Conservation (phyloP, 2,113 vertebrate genomes). For the Atherinomorus stipes region DNA sequence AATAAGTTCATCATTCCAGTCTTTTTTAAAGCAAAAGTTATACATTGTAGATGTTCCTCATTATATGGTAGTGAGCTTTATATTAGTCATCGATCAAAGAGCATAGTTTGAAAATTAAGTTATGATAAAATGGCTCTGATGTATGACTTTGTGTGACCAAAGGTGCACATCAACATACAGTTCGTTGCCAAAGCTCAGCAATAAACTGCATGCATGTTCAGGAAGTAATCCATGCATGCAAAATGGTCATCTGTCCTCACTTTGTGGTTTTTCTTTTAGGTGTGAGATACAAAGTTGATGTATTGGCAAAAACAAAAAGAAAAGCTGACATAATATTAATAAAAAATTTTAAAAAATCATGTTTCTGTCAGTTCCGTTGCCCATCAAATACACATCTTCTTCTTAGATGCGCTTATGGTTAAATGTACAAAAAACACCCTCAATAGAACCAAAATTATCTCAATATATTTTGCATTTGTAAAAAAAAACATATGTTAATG, state of each 20-base stretch:
- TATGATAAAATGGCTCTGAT: no score
- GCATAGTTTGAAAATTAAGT: neutral
- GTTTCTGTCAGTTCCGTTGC: no score
- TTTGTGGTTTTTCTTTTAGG: neutral
- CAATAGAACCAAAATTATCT: neutral
- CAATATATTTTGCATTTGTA: neutral
- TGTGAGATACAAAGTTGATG: neutral
- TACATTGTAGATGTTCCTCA: neutral
- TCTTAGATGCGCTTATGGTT: no score
- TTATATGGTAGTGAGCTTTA: neutral
- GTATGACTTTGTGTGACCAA: no score
- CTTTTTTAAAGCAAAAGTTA: neutral
- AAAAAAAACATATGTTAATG: neutral
- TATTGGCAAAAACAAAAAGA: rapidly evolving
- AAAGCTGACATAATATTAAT: neutral
- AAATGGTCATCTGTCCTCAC: neutral
- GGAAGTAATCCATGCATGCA: neutral
- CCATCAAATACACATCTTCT: no score
- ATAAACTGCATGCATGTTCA: no score
- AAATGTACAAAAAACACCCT: no score
- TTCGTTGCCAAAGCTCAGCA: no score
- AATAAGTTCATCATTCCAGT: neutral
- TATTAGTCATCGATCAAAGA: neutral
- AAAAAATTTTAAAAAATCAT: no score
- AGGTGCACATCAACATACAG: no score